Conservation (phyloP, 2,797 vertebrate species). For the Coregonus suidteri region DNA sequence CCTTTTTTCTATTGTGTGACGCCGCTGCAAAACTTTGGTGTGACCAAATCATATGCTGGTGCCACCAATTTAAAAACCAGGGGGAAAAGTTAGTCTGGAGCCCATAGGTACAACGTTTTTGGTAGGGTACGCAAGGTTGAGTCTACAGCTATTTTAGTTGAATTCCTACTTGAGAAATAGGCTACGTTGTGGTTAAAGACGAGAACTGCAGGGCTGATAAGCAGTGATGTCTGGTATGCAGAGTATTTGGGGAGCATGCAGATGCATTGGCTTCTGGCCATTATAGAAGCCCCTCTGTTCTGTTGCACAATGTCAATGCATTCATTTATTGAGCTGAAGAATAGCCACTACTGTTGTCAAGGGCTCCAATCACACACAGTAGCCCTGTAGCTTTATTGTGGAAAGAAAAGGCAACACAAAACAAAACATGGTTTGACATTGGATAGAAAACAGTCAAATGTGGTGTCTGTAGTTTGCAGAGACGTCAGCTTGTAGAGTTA, state of each 20-base stretch:
- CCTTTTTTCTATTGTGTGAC: too few species aligned
- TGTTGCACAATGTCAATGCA: slow-evolving; percentile 60
- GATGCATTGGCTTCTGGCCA: slow-evolving; percentile 59
- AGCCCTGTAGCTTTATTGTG: slow-evolving; percentile 42
- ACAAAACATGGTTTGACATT: slow-evolving; percentile 38
- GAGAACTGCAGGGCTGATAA: slow-evolving; percentile 33
- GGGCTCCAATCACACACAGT: slow-evolving; percentile 39
- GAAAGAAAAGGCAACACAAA: slow-evolving; percentile 54
- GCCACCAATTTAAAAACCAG: too few species aligned
- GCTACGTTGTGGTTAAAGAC: slow-evolving; percentile 29
- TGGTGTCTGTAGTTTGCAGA: too few species aligned
- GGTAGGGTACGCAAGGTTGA: background rate
- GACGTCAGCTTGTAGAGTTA: background rate
- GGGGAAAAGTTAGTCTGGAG: too few species aligned
- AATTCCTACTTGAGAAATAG: slow-evolving; percentile 31
- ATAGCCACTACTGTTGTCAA: slow-evolving; percentile 54
- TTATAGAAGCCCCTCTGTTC: slow-evolving; percentile 61
- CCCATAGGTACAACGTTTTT: slow-evolving; percentile 13
- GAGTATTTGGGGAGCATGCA: slow-evolving; percentile 47
- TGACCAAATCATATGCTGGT: too few species aligned
- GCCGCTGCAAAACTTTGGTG: too few species aligned
- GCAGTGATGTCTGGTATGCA: slow-evolving; percentile 43
- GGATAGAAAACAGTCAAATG: background rate
- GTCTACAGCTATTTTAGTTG: slow-evolving; percentile 26
- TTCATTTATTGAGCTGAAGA: slow-evolving; percentile 66